These are phyloP conservation scores for Achatina immaculata DNA, from an alignment of 1,140 invertebrate species.

Conservation along the genomic window DNA sequence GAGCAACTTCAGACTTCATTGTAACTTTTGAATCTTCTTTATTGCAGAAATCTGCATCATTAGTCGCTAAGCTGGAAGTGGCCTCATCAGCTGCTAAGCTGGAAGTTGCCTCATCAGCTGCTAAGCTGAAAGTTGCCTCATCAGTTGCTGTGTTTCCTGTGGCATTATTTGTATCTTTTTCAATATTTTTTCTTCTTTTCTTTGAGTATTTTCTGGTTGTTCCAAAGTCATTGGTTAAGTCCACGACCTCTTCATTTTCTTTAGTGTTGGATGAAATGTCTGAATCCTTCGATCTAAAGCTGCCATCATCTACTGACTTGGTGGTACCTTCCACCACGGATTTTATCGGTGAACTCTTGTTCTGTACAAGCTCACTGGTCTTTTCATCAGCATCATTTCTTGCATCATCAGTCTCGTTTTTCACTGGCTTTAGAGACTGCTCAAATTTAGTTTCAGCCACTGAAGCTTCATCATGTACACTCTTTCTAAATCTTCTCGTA, in stretches of 20 bases:
- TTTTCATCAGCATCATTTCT: too few relatives aligned
- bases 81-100: too few relatives aligned
- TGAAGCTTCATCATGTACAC: not conserved
- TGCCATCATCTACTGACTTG: not conserved
- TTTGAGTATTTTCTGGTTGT: constrained; percentile 10
- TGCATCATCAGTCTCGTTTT: too few relatives aligned
- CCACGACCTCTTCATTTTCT: not conserved
- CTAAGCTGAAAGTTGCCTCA: not conserved
- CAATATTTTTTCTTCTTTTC: not conserved
- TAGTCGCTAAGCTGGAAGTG: too few relatives aligned
- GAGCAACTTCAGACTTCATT: too few relatives aligned
- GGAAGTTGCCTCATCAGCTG: not conserved
- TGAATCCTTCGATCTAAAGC: not conserved
- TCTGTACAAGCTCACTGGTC: not conserved
- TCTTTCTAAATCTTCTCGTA: not conserved
- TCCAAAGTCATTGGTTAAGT: not conserved
- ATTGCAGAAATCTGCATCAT: too few relatives aligned
- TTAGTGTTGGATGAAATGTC: not conserved
- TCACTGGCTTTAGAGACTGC: too few relatives aligned
- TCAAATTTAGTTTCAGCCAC: not conserved
- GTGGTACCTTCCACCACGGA: not conserved
- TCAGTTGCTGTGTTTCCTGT: not conserved
- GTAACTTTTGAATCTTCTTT: too few relatives aligned
- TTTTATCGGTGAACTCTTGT: not conserved
- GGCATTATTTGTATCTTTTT: not conserved